Base-by-base conservation (phyloP, 1,140 invertebrate genomes). In the Neodiprion pinetum region DNA sequence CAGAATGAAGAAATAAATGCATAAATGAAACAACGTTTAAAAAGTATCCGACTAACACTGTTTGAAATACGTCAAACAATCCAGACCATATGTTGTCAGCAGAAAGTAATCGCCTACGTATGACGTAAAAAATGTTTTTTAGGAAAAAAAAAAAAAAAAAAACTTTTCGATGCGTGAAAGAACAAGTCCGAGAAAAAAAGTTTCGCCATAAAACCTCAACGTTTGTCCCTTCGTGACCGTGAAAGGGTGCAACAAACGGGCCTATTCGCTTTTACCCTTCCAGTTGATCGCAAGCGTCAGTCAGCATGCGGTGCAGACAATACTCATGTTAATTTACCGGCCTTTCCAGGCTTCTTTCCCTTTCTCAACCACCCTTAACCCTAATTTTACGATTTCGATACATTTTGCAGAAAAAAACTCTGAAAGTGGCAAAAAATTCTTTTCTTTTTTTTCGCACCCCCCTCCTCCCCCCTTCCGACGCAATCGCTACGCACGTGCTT, bases 371-470 rank as follows among this genome's bases (percentile, higher is more conserved):
- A 48, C 66, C 21, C 76, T 86, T 82, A 86, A 86, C 86, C 85
- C 85, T 86, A 86, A 86, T 86, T 87, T 85, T 75, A 83, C 80
- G 80, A 84, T 85, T 84, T 82, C 81, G 76, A 75, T 77, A 73
- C 79, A 80, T 86, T 86, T 85, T 84, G 53, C 11, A 14, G 53
- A 14, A 61, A 61, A 53, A 61, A 61, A 40, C 28, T 40, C 28
- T 2, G 28, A 40, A 40, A 40, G 28, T 40, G 28, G 28, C 28
- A 40, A 40, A 40, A 40, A 40, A 40, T 80, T 81, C 82, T 78
- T 83, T 79, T 48, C 70, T 50, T 73, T 76, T 71, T 66, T 48
- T 76, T 76, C 78, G 11, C 5, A 12, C 17, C 61, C 53, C 67
- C 3, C 21, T 68, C 28, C 67, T 69, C 21, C n/a, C 21, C 40